These are phyloP conservation scores for Onychorhynchus coronatus DNA, from an alignment of 2,113 vertebrate species.

Conservation along the genomic window DNA sequence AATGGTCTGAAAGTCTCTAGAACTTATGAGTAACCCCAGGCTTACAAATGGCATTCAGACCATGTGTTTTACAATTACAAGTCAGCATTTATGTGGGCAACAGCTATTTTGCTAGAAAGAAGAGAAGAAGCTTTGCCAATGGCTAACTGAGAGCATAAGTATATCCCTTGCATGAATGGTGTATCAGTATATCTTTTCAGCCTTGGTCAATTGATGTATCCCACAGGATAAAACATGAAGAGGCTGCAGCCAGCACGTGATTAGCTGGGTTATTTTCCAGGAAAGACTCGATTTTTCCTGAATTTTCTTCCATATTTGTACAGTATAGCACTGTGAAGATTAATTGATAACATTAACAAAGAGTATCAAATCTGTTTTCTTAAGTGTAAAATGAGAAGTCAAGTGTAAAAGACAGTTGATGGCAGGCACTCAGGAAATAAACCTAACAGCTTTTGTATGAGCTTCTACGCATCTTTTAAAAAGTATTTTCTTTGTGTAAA, in stretches of 20 bases:
- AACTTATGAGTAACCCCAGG: conserved; percentile 29
- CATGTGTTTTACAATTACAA: not conserved
- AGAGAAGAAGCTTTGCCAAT: not conserved
- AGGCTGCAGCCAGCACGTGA: not conserved
- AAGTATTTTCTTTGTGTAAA: not conserved
- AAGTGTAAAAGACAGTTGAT: not conserved
- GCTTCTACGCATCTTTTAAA: not conserved
- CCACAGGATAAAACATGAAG: not conserved
- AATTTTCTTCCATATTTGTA: not conserved
- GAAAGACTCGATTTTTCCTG: not conserved
- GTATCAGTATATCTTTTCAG: not conserved
- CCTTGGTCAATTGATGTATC: not conserved
- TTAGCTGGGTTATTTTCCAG: not conserved
- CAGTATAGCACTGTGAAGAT: not conserved
- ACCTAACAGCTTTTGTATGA: not conserved
- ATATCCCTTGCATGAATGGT: not conserved
- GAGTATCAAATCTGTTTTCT: not conserved
- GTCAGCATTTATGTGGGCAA: not conserved
- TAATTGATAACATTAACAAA: not conserved
- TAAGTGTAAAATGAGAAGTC: not conserved
- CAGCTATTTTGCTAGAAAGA: conserved; percentile 48
- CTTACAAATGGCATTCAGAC: not conserved
- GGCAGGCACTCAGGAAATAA: not conserved
- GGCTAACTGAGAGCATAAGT: not conserved
- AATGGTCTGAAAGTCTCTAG: not conserved